Base-by-base conservation (phyloP, 2,888 invertebrate genomes). In the Atethmia centrago region DNA sequence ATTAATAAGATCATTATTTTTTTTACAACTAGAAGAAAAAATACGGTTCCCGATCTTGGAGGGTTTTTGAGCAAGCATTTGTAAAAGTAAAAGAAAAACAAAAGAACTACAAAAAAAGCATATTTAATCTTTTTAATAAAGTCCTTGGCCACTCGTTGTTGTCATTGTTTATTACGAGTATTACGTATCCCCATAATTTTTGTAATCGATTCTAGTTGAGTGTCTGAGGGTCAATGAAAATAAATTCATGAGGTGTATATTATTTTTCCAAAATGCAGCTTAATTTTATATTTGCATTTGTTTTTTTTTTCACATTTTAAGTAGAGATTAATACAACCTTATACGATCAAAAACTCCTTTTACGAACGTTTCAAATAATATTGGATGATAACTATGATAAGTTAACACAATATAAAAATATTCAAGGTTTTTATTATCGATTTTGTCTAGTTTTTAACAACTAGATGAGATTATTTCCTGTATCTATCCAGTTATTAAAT, bases 381-480 rank as follows among this genome's bases (percentile, higher is more conserved):
- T 51, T n/a, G 2, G 25, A 42, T 49, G n/a, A 58, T n/a, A 47
- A n/a, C n/a, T 14, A 21, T 49, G n/a, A 58, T n/a, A 47, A n/a
- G 25, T n/a, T 42, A 36, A 16, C 14, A 16, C 36, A 47, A 5
- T 28, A 25, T 25, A 56, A 21, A 73, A 77, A 55, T 40, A 40
- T 40, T 14, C 49, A 58, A 19, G 56, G 28, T 28, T 40, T 45
- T 40, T 25, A 16, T 21, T 12, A 10, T 49, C 1, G 25, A 12
- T 25, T 42, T 28, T 12, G 2, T n/a, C 16, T 25, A 51, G 8
- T 31, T 0, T 25, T 36, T 12, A 45, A n/a, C 21, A 47, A 31
- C 40, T 62, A 66, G 21, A 49, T 28, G 47, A 16, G 16, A 4
- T 21, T n/a, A 71, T 75, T 75, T 79, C 71, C 79, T 71, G 47